Evolutionary conservation across 1,140 invertebrate species (phyloP), one percentile per base, ranked within the genome.

Genomic region (Chelonus insularis): DNA sequence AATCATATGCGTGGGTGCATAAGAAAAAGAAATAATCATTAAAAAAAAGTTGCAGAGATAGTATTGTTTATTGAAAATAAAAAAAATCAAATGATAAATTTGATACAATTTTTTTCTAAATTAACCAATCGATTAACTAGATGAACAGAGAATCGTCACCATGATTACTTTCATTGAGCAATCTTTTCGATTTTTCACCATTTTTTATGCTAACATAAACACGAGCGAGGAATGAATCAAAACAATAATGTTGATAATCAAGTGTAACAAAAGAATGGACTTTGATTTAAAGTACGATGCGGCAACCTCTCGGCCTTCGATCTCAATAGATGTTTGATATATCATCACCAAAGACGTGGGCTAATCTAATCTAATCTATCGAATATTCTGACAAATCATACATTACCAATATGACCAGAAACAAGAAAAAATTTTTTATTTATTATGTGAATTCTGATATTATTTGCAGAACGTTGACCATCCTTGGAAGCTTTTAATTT

Each of bases 321-420:
- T 60, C 57, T 34, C 37, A 54, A 61, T 56, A 43, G 37, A 57
- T 63, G 39, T 14, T 52, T 62, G 48, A 57, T 51, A n/a, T 39
- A 56, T 43, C 16, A 32, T 37, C 37, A 29, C 36, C 29, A 39
- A 55, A 55, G 29, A 14, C 11, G 37, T 16, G 20, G 1, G 9
- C 8, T 45, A 67, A 65, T 67, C 68, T 70, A 65, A 68, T 67
- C 66, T 70, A 70, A 65, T 70, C 63, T 16, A 16, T 6, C 41
- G 16, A 43, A 43, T 16, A 16, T 6, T 1, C 41, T 16, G 36
- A 39, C 16, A 43, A 43, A 43, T 43, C 12, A 43, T 11, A 5
- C 41, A 20, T 8, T 14, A 43, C 16, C 16, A 18, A 18, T 34
- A 54, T 11, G 34, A 36, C n/a, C n/a, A n/a, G 29, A n/a, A 25